Percentiles rank a stretch among this genome's conserved stretches.
phyloP scores from a whole-genome alignment of 2,797 vertebrate species.

The Mus caroli region DNA sequence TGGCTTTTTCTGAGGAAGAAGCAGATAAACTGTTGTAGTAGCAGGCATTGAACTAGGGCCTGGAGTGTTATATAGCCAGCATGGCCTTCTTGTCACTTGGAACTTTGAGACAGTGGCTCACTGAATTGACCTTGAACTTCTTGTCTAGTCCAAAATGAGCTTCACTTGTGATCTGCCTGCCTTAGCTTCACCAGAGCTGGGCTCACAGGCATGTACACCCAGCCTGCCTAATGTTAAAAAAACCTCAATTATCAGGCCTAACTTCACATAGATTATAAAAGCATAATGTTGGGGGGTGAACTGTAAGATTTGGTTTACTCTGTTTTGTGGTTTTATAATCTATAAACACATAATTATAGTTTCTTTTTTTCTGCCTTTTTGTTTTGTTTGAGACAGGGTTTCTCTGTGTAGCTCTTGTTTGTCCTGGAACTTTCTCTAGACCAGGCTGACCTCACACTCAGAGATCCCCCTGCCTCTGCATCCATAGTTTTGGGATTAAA shows the following conservation, averaged over 20 bases:
- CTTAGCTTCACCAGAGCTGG: not conserved
- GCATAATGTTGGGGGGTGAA: not conserved
- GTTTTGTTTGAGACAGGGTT: not conserved
- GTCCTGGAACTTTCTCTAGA: not conserved
- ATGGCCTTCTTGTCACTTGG: not conserved
- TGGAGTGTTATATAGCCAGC: not conserved
- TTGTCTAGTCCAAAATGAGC: not conserved
- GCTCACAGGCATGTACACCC: not conserved
- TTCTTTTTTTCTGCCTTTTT: not conserved
- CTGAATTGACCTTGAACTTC: not conserved
- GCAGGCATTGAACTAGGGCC: not conserved
- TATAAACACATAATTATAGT: not conserved
- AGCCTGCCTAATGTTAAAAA: not conserved
- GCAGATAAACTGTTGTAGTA: not conserved
- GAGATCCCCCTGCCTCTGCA: not conserved
- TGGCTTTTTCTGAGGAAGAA: not conserved
- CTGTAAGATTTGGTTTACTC: conserved; percentile 10
- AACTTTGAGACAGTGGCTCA: not conserved
- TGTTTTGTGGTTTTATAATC: conserved; percentile 15
- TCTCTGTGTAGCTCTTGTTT: not conserved
- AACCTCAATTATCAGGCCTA: conserved; percentile 10
- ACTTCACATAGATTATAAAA: conserved; percentile 33
- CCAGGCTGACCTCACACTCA: not conserved
- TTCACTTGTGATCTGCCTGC: not conserved
- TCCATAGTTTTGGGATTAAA: not conserved